Base-by-base conservation (phyloP, 2,113 vertebrate species). In the Pterocles gutturalis region DNA sequence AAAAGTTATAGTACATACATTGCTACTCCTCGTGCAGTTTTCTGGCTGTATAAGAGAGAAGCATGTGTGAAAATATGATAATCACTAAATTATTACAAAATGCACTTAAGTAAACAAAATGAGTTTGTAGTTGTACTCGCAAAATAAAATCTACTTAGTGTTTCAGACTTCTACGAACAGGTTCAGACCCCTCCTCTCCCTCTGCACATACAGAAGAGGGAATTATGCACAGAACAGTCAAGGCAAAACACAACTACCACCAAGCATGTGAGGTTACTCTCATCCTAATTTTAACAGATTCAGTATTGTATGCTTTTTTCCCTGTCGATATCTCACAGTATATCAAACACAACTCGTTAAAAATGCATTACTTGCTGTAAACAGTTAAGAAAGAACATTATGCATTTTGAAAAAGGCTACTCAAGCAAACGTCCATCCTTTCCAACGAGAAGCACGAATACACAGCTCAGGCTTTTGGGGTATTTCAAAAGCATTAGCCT, bases 71-170 rank as follows among this genome's bases (percentile, higher is more conserved):
- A 61, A 96, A 80, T 70, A 48, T 4, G 69, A 94, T 25, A 57
- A 79, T 17, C n/a, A 83, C 22, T 26, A 36, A 73, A 86, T 45
- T 4, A 73, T 55, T 90, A 62, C 14, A 73, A 86, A 93, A 88
- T 36, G 49, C 34, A 86, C 62, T 26, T 66, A 90, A 49, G 53
- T 28, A 92, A 60, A 60, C 55, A 75, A 90, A 96, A 87, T 51
- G 6, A 90, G 33, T 66, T 72, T 65, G 41, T 55, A 79, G 45
- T 55, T 71, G 21, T 24, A 71, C 31, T 83, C 65, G 80, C 8
- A 92, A 94, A 96, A 91, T 46, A 82, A 79, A 94, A 77, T 43
- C 62, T 87, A 82, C 49, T 80, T 17, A 45, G 15, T 60, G 45
- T 64, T 19, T 88, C 41, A 16, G 79, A 62, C n/a, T 80, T 73